Evolutionary conservation across 2,888 invertebrate genomes (phyloP).

Genomic region (Drosophila merina): DNA sequence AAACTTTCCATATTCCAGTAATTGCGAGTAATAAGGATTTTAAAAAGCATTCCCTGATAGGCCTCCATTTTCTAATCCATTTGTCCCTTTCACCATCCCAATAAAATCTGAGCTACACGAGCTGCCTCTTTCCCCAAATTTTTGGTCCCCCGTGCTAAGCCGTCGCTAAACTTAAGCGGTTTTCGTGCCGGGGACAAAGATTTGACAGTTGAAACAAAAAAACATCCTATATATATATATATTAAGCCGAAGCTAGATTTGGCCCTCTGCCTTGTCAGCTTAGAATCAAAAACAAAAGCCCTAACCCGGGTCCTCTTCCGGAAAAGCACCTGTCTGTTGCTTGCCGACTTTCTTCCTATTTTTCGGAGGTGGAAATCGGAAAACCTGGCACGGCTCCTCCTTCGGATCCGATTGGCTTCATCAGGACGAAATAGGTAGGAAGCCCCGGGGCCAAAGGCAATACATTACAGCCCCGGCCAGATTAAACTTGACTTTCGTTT

Average conservation of each 20-base stretch:
- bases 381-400: constrained; percentile 1
- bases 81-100: constrained; percentile 12
- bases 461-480: constrained; percentile 57
- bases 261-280: constrained; percentile 58
- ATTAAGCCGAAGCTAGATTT: constrained; percentile 23
- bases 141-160: constrained; percentile 47
- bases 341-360: constrained; percentile 54
- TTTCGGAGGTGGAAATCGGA: constrained; percentile 8
- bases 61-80: constrained; percentile 1
- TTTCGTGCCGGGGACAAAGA: constrained; percentile 46
- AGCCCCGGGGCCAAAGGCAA: constrained; percentile 47
- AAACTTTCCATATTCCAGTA: too few relatives aligned
- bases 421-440: constrained; percentile 40
- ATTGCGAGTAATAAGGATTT: background rate
- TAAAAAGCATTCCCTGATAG: constrained; percentile 25
- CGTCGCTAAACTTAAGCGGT: constrained; percentile 63
- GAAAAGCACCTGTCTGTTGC: constrained; percentile 70
- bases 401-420: constrained; percentile 74
- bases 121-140: constrained; percentile 42
- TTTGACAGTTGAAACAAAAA: constrained; percentile 47
- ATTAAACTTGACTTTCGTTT: constrained; percentile 60
- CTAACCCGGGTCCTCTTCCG: constrained; percentile 19
- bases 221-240: background rate
- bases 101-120: background rate
- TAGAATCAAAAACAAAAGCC: constrained; percentile 67